Conservation (phyloP, 2,888 invertebrate species). For the Volucella inflata region DNA sequence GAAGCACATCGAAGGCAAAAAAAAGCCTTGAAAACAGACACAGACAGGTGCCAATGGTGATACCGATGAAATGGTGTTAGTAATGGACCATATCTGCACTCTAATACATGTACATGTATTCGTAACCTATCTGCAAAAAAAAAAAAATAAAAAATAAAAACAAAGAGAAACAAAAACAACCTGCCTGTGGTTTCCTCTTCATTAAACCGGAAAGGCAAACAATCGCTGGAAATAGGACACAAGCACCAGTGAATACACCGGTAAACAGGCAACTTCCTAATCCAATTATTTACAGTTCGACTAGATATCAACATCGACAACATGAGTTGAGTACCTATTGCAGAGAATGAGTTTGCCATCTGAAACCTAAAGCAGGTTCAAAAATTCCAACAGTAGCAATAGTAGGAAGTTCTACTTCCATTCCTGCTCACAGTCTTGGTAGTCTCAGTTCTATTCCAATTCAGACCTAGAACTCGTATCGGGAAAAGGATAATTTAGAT, state of each 20-base stretch:
- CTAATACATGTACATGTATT: constrained; percentile 14
- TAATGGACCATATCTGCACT: constrained; percentile 7
- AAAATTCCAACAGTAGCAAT: not conserved
- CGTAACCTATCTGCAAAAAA: not conserved
- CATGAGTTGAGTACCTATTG: constrained; percentile 28
- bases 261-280: constrained; percentile 74
- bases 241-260: constrained; percentile 70
- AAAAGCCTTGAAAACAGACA: constrained; percentile 14
- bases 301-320: constrained; percentile 70
- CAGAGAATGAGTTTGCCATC: too few species aligned
- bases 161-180: constrained; percentile 27
- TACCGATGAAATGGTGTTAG: too few species aligned
- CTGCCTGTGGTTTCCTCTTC: constrained; percentile 74
- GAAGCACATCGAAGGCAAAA: not conserved
- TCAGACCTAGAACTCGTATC: not conserved
- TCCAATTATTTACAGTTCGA: constrained; percentile 74
- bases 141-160: constrained; percentile 11
- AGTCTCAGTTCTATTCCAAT: too few species aligned
- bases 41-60: constrained; percentile 37
- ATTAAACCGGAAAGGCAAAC: constrained; percentile 74
- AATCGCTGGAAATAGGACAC: constrained; percentile 70
- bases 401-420: not conserved
- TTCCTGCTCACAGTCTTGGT: not conserved
- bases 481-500: constrained; percentile 62
- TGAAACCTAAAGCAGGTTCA: too few species aligned